Base-by-base conservation (phyloP, 2,888 invertebrate genomes). In the Hemaris fuciformis region DNA sequence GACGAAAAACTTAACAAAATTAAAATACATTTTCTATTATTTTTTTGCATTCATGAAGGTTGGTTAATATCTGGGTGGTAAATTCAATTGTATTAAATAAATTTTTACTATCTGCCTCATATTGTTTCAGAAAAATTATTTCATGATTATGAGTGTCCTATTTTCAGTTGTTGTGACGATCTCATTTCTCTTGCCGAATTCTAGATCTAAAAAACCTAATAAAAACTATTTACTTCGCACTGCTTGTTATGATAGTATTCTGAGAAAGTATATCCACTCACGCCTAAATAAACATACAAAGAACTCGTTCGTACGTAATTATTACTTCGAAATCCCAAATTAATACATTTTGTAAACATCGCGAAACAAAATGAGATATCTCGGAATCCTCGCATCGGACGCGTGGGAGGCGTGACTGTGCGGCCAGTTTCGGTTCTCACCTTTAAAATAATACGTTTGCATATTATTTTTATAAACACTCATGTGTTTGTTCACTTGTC, bases 401-500 rank as follows among this genome's bases (percentile, higher is more conserved):
- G 53, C 53, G 53, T 53, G 53, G 53, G 53, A 8, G 18, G 31
- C 18, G 18, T 53, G 53, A 53, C 27, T 53, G 53, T 53, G 31
- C 53, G 18, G 53, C 18, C 53, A 53, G 10, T 53, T 46, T 53
- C 18, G 18, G 8, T 31, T 53, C 53, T 53, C 18, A 53, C 31
- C 53, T 18, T 53, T 53, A 53, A 53, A 53, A 20, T 53, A 13
- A 53, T 53, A 53, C 53, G 15, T 2, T 20, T 27, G 31, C 18
- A 18, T 31, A 31, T 53, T 53, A 53, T 53, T 53, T 53, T 53
- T 31, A 53, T 53, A 53, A 53, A 20, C 53, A 53, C 31, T 18
- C 27, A 23, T 23, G 2, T 48, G n/a, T 15, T 18, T 18, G 27
- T 27, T 8, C 8, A 31, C 7, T 31, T 38, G n/a, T n/a, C 18